Evolutionary conservation across 2,113 vertebrate species (phyloP), one percentile per base, ranked within the genome.

Genomic region (Plotosus lineatus): DNA sequence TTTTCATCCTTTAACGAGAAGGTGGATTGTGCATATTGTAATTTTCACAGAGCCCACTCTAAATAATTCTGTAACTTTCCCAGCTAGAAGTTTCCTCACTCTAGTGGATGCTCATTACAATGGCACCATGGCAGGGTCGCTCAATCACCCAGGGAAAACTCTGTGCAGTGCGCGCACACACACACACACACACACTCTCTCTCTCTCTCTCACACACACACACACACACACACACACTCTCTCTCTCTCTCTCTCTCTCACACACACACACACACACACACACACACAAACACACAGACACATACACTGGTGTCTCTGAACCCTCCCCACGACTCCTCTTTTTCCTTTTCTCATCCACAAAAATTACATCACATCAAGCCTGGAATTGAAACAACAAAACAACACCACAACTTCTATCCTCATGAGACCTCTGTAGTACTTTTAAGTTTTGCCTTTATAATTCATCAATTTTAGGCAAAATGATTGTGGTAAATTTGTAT

Each of bases 31-130:
- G 91, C 89, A 92, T 90, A 94, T 92, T 93, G 92, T 93, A 92
- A 93, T 91, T 90, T 90, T 90, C 85, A 87, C 86, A 85, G 84
- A 89, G 87, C 90, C 90, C 86, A 73, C 87, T 89, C 92, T 91
- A 92, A 94, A 93, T 94, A 92, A 94, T 93, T 92, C 91, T 89
- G 88, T 89, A 94, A 93, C 89, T 93, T 94, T 93, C 86, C 86
- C 86, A 85, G 82, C 86, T 89, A 89, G 86, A 92, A 93, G 90
- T 92, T 92, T 92, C 77, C 86, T 89, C 87, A 86, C 89, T 89
- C 85, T 86, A 86, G 79, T 77, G 86, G 84, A 63, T 87, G 88
- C 91, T 94, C 91, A 92, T 94, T 94, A 92, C 90, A 88, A 88
- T 88, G 90, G 90, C 90, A 91, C 91, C 89, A 91, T 92, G 90